Percentiles rank a stretch among this genome's conserved stretches.
phyloP scores from a whole-genome alignment of 1,140 invertebrate species.

The Monomorium pharaonis region DNA sequence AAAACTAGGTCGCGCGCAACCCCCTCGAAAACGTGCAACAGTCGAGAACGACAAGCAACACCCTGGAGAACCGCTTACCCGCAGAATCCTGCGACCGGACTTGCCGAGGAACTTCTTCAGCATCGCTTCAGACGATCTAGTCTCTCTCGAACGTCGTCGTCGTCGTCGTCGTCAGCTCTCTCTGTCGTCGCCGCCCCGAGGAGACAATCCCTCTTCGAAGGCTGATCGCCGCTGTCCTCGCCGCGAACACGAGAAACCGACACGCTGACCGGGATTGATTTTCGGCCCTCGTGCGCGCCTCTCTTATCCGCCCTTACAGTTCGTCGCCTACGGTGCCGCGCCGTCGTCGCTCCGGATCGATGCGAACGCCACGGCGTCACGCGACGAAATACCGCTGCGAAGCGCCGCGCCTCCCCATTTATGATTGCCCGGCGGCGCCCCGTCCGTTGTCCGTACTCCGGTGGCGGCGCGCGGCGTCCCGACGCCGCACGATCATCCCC shows the following conservation, averaged over 20 bases:
- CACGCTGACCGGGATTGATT: conserved; percentile 61
- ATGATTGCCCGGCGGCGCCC: conserved; percentile 73
- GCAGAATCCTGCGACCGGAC: conserved; percentile 80
- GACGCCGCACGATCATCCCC: conserved; percentile 36
- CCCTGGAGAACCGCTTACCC: conserved; percentile 72
- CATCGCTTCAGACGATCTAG: conserved; percentile 69
- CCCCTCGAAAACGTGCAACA: conserved; percentile 30
- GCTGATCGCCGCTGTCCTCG: background rate
- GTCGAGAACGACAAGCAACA: background rate
- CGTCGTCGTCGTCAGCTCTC: background rate
- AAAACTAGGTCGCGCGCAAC: conserved; percentile 62
- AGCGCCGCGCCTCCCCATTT: conserved; percentile 75
- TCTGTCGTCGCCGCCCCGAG: background rate
- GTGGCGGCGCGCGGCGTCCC: conserved; percentile 39
- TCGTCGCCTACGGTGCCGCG: background rate
- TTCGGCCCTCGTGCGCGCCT: conserved; percentile 40
- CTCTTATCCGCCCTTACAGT: conserved; percentile 2
- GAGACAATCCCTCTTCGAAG: background rate
- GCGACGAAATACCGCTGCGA: conserved; percentile 76
- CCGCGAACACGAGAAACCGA: background rate
- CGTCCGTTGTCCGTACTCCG: conserved; percentile 70
- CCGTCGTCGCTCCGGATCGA: conserved; percentile 45
- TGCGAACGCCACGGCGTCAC: conserved; percentile 69
- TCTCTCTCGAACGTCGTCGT: background rate
- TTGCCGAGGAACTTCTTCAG: conserved; percentile 80